Conservation (phyloP, 92 coral and sea anemone genomes). For the Palythoa grandis region DNA sequence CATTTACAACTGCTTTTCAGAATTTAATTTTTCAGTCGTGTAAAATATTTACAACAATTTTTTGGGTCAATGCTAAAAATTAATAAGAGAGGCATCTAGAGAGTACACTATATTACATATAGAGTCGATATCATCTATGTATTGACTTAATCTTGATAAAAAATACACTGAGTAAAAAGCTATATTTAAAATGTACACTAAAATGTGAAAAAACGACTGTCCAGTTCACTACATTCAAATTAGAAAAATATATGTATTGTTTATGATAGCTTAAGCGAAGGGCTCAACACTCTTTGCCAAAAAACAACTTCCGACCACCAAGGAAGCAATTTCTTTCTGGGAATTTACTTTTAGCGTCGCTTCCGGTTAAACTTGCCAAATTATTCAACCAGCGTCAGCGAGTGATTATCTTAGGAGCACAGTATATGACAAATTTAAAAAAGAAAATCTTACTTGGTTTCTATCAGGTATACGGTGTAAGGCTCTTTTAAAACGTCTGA, state of each 20-base stretch:
- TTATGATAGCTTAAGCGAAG: neutral
- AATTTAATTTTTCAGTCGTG: no score
- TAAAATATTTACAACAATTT: no score
- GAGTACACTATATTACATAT: no score
- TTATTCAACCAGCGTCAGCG: neutral
- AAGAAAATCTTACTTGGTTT: slow-evolving; percentile 76
- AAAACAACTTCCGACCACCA: neutral
- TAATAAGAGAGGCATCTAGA: no score
- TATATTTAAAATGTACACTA: no score
- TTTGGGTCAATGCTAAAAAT: no score
- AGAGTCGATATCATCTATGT: no score
- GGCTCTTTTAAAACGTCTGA: slow-evolving; percentile 95
- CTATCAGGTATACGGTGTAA: slow-evolving; percentile 92
- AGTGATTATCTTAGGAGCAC: neutral
- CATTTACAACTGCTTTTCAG: no score
- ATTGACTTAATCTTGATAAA: no score
- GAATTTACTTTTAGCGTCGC: neutral
- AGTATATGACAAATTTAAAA: neutral
- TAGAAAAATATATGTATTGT: neutral
- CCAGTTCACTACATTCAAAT: neutral
- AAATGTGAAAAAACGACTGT: no score
- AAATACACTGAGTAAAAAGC: no score
- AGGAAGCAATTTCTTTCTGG: neutral
- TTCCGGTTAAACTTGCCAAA: slow-evolving; percentile 23
- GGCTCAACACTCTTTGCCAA: neutral